Evolutionary conservation across 1,140 invertebrate species (phyloP), one percentile per base, ranked within the genome.

Genomic region (Apis laboriosa): DNA sequence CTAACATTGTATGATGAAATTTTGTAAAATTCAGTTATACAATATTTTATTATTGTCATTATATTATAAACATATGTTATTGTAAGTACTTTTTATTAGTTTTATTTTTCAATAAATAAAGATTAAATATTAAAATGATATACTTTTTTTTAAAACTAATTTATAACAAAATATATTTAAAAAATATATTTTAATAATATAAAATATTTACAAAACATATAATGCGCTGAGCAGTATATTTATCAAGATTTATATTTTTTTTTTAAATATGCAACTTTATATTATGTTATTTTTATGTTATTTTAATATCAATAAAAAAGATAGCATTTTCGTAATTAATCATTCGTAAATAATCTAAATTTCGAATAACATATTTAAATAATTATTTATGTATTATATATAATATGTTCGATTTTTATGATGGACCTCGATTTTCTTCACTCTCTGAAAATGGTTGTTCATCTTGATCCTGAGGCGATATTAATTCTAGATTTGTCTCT

Each of bases 381-480:
- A 43, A 81, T 60, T 34, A 0, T 67, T 49, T 67, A 34, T 1
- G n/a, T 19, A 24, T 7, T 15, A 73, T 13, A 43, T 4, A 49
- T 34, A 43, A 64, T 58, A 7, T 51, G 49, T n/a, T 24, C 19
- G 0, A 55, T 51, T 15, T 13, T 28, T 91, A 94, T 56, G 93
- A 93, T 24, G 92, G 92, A 28, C 93, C 93, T 70, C 92, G 92
- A 63, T 93, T 89, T 76, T 94, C 93, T 64, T 94, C 93, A 77
- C 93, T 94, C 9, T 94, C 93, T 9, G 92, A 92, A 84, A 93
- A 92, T 49, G 92, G 91, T 58, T 89, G 90, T 83, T 93, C 90
- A 11, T 93, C 90, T 24, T 86, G 81, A 76, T 89, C 88, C 34
- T 19, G 67, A 68, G 86, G 76, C 21, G 74, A 60, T 12, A 55